Conservation (phyloP, 2,797 vertebrate species). For the Lepilemur septentrionalis region DNA sequence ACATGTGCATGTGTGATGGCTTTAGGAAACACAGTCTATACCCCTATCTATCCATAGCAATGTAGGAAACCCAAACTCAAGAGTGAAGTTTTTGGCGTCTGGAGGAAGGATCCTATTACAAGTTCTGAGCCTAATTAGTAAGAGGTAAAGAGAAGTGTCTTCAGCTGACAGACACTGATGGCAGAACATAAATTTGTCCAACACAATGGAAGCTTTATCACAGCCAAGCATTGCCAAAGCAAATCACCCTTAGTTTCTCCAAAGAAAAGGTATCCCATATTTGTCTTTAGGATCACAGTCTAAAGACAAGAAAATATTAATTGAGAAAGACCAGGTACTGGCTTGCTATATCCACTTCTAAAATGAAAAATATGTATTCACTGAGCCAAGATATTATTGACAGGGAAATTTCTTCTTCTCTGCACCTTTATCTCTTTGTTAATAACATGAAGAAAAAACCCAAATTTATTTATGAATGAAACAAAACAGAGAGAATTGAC, state of each 20-base stretch:
- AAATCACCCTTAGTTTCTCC: neutral
- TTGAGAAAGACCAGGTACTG: neutral
- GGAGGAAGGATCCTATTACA: neutral
- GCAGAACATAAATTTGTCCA: neutral
- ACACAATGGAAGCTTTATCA: conserved; percentile 3
- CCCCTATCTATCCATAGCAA: neutral
- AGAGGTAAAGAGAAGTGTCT: neutral
- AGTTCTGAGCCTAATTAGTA: neutral
- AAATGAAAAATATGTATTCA: neutral
- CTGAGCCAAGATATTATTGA: neutral
- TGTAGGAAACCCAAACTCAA: conserved; percentile 10
- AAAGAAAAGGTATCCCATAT: neutral
- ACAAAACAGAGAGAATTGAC: conserved; percentile 28
- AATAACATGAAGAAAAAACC: conserved; percentile 10
- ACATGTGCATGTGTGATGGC: fast-evolving
- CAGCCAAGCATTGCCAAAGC: neutral
- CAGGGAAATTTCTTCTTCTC: neutral
- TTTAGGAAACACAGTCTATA: neutral
- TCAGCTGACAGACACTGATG: neutral
- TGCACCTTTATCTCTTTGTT: neutral
- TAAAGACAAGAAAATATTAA: conserved; percentile 20
- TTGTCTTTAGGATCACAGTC: neutral
- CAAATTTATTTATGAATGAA: conserved; percentile 10
- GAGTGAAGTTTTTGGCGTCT: neutral
- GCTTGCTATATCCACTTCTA: neutral